A percentile compares a stretch with the other conserved stretches of the same genome.
Evolutionary conservation across 1,140 invertebrate species (phyloP).

Genomic region (Caenorhabditis inopinata): DNA sequence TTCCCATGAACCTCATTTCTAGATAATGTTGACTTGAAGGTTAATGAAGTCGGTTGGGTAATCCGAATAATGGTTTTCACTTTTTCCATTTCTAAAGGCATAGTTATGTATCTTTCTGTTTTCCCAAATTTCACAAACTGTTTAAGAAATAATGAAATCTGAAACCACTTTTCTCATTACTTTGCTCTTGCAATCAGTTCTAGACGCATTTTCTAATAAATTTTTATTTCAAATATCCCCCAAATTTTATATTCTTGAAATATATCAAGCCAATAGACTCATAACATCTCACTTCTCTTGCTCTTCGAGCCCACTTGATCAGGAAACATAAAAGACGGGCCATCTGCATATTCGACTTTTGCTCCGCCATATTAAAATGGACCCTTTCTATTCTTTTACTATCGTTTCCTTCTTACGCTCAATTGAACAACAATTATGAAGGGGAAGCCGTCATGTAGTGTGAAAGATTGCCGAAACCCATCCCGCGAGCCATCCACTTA

Average conservation of each 20-base stretch:
- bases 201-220: too few relatives aligned
- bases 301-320: not conserved
- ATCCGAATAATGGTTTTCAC: not conserved
- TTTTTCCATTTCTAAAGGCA: too few relatives aligned
- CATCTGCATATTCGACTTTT: slow-evolving; percentile 17
- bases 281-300: not conserved
- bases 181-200: too few relatives aligned
- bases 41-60: not conserved
- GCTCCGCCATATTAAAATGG: slow-evolving; percentile 13
- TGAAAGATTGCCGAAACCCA: slow-evolving; percentile 2
- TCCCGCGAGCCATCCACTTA: not conserved
- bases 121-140: too few relatives aligned
- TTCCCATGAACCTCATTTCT: slow-evolving; percentile 22
- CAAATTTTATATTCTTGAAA: not conserved
- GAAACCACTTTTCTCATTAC: too few relatives aligned
- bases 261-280: not conserved
- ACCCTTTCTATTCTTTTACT: not conserved
- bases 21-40: not conserved
- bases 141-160: too few relatives aligned
- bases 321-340: slow-evolving; percentile 19
- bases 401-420: not conserved
- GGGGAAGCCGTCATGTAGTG: not conserved
- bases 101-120: too few relatives aligned
- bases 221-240: not conserved
- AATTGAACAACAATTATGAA: slow-evolving; percentile 26